phyloP scores from a whole-genome alignment of 2,797 vertebrate species.

The Steatocranus sp. region DNA sequence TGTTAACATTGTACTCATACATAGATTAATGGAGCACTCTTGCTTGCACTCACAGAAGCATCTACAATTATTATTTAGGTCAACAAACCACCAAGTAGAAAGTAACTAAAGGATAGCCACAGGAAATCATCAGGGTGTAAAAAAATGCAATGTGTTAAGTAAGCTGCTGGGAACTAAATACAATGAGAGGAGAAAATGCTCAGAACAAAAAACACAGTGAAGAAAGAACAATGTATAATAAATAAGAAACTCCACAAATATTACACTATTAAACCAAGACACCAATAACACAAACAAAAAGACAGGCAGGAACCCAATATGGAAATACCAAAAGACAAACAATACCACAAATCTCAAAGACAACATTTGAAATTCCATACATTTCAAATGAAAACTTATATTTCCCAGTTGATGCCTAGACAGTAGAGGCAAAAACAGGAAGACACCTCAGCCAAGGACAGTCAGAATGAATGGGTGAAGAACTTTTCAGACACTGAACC shows the following conservation, averaged over 20 bases:
- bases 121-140: background rate
- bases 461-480: background rate
- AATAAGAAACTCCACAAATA: background rate
- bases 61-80: background rate
- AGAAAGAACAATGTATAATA: background rate
- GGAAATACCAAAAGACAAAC: background rate
- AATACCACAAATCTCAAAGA: background rate
- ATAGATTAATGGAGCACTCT: background rate
- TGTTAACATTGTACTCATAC: background rate
- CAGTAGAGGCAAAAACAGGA: background rate
- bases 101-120: background rate
- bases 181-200: background rate
- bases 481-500: background rate
- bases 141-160: fast-evolving
- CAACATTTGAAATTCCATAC: background rate
- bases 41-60: background rate
- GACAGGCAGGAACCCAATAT: background rate
- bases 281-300: background rate
- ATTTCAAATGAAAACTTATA: fast-evolving
- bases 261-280: background rate
- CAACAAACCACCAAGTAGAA: background rate
- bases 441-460: background rate
- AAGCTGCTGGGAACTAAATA: background rate
- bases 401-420: background rate
- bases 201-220: background rate